phyloP scores from a whole-genome alignment of 2,888 invertebrate species.

The Eretmocerus hayati region DNA sequence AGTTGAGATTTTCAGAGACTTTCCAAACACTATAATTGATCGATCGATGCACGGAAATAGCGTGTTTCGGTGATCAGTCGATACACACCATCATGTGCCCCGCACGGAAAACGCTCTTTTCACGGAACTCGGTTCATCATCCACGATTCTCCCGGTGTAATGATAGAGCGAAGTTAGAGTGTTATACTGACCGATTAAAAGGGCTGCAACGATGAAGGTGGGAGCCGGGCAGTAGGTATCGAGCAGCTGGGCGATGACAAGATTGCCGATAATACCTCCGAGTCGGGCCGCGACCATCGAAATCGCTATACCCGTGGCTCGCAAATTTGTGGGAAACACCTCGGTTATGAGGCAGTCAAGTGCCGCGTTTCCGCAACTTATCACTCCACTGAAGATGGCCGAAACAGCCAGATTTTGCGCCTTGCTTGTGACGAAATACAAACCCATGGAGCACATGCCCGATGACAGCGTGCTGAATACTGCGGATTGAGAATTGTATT shows the following conservation, averaged over 20 bases:
- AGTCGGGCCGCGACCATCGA: constrained; percentile 85
- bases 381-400: constrained; percentile 79
- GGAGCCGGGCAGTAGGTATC: constrained; percentile 88
- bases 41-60: too few species aligned
- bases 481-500: constrained; percentile 48
- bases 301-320: constrained; percentile 85
- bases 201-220: constrained; percentile 80
- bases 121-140: too few species aligned
- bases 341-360: constrained; percentile 89
- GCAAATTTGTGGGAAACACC: constrained; percentile 84
- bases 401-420: constrained; percentile 76
- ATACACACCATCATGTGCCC: too few species aligned
- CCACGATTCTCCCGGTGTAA: too few species aligned
- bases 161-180: too few species aligned
- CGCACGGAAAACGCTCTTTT: too few species aligned
- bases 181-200: constrained; percentile 61
- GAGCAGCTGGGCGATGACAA: constrained; percentile 80
- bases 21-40: too few species aligned
- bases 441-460: constrained; percentile 73
- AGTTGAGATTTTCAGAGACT: too few species aligned
- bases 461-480: constrained; percentile 83
- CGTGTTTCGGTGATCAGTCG: too few species aligned
- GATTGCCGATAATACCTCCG: constrained; percentile 82
- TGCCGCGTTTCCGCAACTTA: constrained; percentile 83
- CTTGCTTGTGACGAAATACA: constrained; percentile 80